Conservation (phyloP, 37 sponge, comb jelly and placozoan species). For the Diacarnus erythraeanus region DNA sequence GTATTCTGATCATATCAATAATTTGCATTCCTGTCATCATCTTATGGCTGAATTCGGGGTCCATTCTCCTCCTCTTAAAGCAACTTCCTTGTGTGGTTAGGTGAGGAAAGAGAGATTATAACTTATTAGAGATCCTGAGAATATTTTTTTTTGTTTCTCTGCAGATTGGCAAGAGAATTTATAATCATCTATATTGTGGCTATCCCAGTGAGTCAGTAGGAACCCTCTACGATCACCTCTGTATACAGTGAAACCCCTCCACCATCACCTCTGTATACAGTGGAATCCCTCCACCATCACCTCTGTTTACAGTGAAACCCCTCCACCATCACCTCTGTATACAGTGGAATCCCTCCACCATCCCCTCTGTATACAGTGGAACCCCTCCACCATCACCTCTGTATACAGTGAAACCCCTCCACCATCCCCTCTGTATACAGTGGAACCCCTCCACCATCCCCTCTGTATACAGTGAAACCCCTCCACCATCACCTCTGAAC, state of each 20-base stretch:
- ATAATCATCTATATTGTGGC: neutral
- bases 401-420: neutral
- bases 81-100: constrained; percentile 60
- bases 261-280: neutral
- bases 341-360: neutral
- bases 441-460: too few relatives aligned
- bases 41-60: constrained; percentile 66
- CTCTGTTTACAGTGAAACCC: neutral
- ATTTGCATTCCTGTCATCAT: constrained; percentile 23
- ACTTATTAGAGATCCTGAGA: too few relatives aligned
- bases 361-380: neutral
- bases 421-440: neutral
- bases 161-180: constrained; percentile 7
- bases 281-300: neutral
- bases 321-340: neutral
- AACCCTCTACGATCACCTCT: neutral
- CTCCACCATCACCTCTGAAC: neutral
- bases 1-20: constrained; percentile 30
- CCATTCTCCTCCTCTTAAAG: constrained; percentile 43
- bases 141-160: neutral
- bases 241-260: neutral
- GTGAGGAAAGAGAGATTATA: neutral
- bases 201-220: constrained; percentile 4
- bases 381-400: neutral
- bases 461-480: too few relatives aligned